Conservation (phyloP, 2,113 vertebrate species). For the Notarius quadriscutis region DNA sequence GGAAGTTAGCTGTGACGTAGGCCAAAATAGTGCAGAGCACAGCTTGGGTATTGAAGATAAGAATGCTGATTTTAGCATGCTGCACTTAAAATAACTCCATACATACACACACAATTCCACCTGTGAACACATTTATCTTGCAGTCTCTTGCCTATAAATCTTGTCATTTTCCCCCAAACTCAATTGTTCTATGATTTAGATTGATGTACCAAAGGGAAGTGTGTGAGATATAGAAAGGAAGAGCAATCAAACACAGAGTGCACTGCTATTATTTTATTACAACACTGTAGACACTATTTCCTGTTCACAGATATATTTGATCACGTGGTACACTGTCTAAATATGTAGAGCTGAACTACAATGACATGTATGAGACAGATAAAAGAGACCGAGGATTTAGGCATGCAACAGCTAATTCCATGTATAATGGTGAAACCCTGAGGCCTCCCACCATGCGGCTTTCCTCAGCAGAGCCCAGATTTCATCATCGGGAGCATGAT, state of each 20-base stretch:
- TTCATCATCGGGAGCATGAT: conserved; percentile 45
- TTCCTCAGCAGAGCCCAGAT: conserved; percentile 41
- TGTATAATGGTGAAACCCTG: conserved; percentile 9
- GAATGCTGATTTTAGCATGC: conserved; percentile 6
- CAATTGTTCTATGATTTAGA: conserved; percentile 20
- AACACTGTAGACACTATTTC: conserved; percentile 12
- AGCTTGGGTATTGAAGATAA: background rate
- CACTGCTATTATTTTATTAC: conserved; percentile 27
- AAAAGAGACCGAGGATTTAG: conserved; percentile 49
- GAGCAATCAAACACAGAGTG: conserved; percentile 18
- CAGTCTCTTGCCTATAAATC: conserved; percentile 23
- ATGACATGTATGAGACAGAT: conserved; percentile 43
- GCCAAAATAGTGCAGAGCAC: background rate
- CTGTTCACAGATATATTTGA: conserved; percentile 16
- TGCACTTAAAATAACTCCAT: conserved; percentile 2
- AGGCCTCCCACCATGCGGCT: conserved; percentile 44
- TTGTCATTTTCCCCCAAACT: background rate
- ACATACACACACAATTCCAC: conserved; percentile 28
- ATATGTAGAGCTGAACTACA: background rate
- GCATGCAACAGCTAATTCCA: conserved; percentile 38
- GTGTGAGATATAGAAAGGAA: conserved; percentile 5
- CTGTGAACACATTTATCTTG: conserved; percentile 1
- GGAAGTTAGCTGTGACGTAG: background rate
- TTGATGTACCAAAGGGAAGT: conserved; percentile 47
- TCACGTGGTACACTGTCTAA: background rate